Percentiles rank a stretch among this genome's conserved stretches.
Evolutionary conservation across 2,113 vertebrate species (phyloP).

Genomic region (Zeus faber): DNA sequence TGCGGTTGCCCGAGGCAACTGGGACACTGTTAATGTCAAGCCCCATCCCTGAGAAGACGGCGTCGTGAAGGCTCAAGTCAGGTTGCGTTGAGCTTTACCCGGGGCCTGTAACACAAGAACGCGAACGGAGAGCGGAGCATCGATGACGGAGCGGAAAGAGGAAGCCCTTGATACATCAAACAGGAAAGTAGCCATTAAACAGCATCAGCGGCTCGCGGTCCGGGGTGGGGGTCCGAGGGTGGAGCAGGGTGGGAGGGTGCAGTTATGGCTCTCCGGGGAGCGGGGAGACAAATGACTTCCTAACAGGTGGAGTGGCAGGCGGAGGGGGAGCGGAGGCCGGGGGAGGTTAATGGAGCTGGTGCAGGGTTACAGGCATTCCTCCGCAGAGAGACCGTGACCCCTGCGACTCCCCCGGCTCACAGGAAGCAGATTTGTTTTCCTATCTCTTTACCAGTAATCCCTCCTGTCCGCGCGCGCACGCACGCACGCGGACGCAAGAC

Average conservation of each 20-base stretch:
- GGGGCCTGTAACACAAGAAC: no score
- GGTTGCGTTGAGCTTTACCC: no score
- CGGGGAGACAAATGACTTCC: conserved; percentile 62
- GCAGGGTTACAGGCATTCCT: conserved; percentile 54
- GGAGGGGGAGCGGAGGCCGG: conserved; percentile 1
- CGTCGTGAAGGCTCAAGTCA: no score
- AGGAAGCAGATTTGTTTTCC: conserved; percentile 59
- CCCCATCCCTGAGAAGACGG: no score
- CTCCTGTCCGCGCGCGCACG: neutral
- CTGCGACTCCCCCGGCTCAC: conserved; percentile 28
- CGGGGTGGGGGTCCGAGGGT: neutral
- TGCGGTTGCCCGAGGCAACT: no score
- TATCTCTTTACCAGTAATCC: conserved; percentile 34
- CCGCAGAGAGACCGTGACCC: conserved; percentile 45
- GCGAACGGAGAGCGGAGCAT: no score
- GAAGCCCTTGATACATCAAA: conserved; percentile 29
- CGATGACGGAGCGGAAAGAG: conserved; percentile 1
- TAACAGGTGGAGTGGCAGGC: conserved; percentile 53
- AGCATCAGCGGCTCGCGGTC: conserved; percentile 28
- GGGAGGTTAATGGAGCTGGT: conserved; percentile 32
- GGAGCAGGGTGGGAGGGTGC: conserved; percentile 19
- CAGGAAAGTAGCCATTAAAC: conserved; percentile 43
- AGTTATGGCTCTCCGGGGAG: conserved; percentile 36
- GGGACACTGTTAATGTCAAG: no score
- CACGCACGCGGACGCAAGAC: neutral